phyloP scores from a whole-genome alignment of 2,888 invertebrate genomes.

The Polyommatus icarus region DNA sequence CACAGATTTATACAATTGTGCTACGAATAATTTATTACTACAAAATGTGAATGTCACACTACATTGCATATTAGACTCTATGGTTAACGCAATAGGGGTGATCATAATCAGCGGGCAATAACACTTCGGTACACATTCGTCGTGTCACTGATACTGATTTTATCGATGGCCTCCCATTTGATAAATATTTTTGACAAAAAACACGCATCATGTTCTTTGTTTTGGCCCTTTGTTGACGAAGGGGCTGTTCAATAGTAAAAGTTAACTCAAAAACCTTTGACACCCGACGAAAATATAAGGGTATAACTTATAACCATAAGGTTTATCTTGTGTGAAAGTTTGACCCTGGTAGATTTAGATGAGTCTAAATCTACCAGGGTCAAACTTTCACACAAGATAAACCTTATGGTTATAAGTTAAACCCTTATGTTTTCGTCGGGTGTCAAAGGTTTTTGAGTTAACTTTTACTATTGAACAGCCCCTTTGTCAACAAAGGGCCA shows the following conservation, averaged over 20 bases:
- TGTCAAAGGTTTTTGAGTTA: background rate
- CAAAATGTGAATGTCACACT: conserved; percentile 1
- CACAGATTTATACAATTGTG: conserved; percentile 27
- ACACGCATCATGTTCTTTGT: background rate
- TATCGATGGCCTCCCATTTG: background rate
- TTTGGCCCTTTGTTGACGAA: background rate
- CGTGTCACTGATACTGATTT: background rate
- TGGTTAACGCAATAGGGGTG: background rate
- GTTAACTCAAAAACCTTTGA: background rate
- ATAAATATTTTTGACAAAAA: background rate
- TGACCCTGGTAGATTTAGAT: too few species aligned
- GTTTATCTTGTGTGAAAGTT: too few species aligned
- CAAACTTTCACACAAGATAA: too few species aligned
- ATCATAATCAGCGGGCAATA: conserved; percentile 9
- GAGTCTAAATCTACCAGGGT: too few species aligned
- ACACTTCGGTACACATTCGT: background rate
- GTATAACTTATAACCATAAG: too few species aligned
- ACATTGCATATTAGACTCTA: background rate
- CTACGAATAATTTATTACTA: conserved; percentile 16
- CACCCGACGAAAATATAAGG: background rate
- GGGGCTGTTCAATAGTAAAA: background rate
- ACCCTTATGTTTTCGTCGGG: too few species aligned
- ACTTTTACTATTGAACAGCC: background rate
- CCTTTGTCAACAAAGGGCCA: background rate
- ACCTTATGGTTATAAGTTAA: too few species aligned